Conservation (phyloP, 2,113 vertebrate species). For the Promerops cafer region DNA sequence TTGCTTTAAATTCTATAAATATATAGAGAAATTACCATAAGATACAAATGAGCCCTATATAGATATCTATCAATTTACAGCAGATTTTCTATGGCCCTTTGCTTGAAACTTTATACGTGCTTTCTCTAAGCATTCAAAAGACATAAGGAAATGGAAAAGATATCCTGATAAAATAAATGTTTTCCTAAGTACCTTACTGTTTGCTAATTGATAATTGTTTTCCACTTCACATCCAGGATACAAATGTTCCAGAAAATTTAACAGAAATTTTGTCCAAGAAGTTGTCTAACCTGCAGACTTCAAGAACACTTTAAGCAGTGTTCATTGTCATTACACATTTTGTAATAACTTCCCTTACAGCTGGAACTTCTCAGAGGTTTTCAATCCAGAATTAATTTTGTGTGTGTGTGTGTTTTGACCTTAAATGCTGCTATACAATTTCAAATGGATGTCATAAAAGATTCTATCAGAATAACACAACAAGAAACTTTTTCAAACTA, state of each 20-base stretch:
- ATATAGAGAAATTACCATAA: not conserved
- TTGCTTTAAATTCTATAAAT: not conserved
- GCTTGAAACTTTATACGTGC: not conserved
- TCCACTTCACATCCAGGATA: not conserved
- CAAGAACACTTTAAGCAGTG: not conserved
- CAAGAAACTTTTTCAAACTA: not conserved
- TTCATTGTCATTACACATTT: not conserved
- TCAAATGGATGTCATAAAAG: not conserved
- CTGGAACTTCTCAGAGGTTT: not conserved
- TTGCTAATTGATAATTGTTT: not conserved
- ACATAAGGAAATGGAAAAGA: not conserved
- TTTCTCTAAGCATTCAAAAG: not conserved
- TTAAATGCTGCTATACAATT: not conserved
- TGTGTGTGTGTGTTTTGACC: not conserved
- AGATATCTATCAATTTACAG: not conserved
- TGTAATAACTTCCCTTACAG: not conserved
- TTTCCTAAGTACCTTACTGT: not conserved
- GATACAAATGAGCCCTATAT: not conserved
- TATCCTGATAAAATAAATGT: not conserved
- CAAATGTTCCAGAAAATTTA: not conserved
- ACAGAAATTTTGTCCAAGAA: not conserved
- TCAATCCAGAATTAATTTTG: not conserved
- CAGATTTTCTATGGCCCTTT: not conserved
- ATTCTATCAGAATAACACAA: not conserved
- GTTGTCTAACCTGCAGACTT: not conserved